Conservation (phyloP, 2,888 invertebrate genomes). For the Drosophila seclusa region DNA sequence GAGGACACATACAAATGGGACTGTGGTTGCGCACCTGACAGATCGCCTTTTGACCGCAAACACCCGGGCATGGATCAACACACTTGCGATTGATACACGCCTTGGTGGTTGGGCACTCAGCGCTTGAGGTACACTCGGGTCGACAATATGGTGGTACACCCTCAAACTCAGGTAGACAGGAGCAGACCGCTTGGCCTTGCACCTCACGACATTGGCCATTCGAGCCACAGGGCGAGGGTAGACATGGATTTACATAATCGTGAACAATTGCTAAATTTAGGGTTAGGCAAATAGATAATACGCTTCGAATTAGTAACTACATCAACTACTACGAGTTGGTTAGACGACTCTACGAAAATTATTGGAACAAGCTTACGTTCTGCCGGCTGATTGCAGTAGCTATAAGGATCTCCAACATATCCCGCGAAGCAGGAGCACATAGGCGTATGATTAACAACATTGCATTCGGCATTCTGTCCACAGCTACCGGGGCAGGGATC, state of each 20-base stretch:
- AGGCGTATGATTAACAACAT: slow-evolving; percentile 90
- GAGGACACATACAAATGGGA: slow-evolving; percentile 90
- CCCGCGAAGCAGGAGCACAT: slow-evolving; percentile 88
- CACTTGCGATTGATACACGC: slow-evolving; percentile 91
- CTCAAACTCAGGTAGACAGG: slow-evolving; percentile 89
- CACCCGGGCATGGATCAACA: slow-evolving; percentile 90
- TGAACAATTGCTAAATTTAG: slow-evolving; percentile 83
- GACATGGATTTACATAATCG: slow-evolving; percentile 85
- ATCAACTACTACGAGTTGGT: slow-evolving; percentile 47
- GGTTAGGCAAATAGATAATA: slow-evolving; percentile 61
- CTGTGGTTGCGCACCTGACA: slow-evolving; percentile 92
- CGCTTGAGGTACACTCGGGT: slow-evolving; percentile 90
- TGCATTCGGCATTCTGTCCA: slow-evolving; percentile 90
- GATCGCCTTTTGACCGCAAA: slow-evolving; percentile 89
- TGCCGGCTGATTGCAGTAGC: slow-evolving; percentile 85
- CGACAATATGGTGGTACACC: slow-evolving; percentile 90
- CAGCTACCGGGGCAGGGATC: slow-evolving; percentile 92
- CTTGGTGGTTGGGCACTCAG: slow-evolving; percentile 88
- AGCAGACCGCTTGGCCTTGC: slow-evolving; percentile 89
- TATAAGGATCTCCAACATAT: slow-evolving; percentile 88
- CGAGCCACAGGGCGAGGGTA: slow-evolving; percentile 90
- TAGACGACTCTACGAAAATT: slow-evolving; percentile 41
- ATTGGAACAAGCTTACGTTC: slow-evolving; percentile 82
- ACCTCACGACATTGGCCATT: slow-evolving; percentile 90
- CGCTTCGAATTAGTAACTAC: slow-evolving; percentile 73